Evolutionary conservation across 2,888 invertebrate species (phyloP).

Genomic region (Netelia virgata): DNA sequence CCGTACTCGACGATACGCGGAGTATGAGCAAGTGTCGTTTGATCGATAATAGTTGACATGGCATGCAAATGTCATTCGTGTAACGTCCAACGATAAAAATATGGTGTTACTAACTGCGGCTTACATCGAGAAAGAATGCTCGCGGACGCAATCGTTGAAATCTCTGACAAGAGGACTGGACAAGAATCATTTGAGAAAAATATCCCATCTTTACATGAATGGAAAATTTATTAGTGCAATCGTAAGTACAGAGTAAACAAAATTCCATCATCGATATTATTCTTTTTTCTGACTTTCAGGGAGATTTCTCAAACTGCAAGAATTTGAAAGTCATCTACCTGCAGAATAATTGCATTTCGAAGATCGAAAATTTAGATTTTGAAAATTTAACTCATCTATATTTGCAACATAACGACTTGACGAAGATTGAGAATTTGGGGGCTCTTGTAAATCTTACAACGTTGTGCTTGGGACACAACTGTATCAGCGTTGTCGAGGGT

Average conservation of each 20-base stretch:
- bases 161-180: slow-evolving; percentile 76
- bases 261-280: too few species aligned
- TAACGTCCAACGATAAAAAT: slow-evolving; percentile 19
- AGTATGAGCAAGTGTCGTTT: slow-evolving; percentile 50
- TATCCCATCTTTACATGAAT: slow-evolving; percentile 87
- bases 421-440: slow-evolving; percentile 89
- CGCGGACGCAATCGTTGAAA: slow-evolving; percentile 76
- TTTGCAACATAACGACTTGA: slow-evolving; percentile 92
- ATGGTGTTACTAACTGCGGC: slow-evolving; percentile 80
- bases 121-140: slow-evolving; percentile 77
- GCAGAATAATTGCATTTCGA: slow-evolving; percentile 92
- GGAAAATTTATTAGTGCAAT: slow-evolving; percentile 87
- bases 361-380: slow-evolving; percentile 90
- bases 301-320: slow-evolving; percentile 81
- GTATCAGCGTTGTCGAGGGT: slow-evolving; percentile 90
- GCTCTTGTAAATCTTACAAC: slow-evolving; percentile 89
- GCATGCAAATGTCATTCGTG: slow-evolving; percentile 43
- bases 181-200: slow-evolving; percentile 76
- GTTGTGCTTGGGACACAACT: slow-evolving; percentile 91
- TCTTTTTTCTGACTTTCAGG: slow-evolving; percentile 73
- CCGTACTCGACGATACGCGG: slow-evolving; percentile 16
- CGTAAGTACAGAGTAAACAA: slow-evolving; percentile 84
- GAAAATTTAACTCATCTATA: slow-evolving; percentile 89
- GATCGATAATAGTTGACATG: slow-evolving; percentile 61
- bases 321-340: slow-evolving; percentile 90